A percentile compares a stretch with the other conserved stretches of the same genome.
Conservation (phyloP, 37 sponge, comb jelly and placozoan species). For the Theonella swinhoei region DNA sequence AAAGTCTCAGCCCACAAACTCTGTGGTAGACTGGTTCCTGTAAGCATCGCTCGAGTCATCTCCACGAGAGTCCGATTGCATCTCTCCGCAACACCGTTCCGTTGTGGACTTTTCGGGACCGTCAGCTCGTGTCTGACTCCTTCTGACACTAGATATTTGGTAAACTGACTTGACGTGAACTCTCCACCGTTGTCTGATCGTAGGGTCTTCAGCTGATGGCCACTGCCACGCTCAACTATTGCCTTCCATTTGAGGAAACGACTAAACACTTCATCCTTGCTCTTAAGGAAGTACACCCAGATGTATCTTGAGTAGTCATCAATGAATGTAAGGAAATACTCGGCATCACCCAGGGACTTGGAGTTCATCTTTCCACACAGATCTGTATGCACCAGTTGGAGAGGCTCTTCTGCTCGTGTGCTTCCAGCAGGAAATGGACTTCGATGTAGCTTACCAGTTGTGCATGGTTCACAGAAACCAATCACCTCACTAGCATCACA, state of each 20-base stretch:
- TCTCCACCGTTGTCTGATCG: slow-evolving; percentile 61
- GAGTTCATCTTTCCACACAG: too few relatives aligned
- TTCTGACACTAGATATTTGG: slow-evolving; percentile 12
- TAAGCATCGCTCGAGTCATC: slow-evolving; percentile 32
- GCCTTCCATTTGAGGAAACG: background rate
- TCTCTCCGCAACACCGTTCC: background rate
- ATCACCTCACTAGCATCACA: too few relatives aligned
- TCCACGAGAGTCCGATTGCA: slow-evolving; percentile 47
- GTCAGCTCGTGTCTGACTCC: slow-evolving; percentile 43
- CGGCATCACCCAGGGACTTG: too few relatives aligned
- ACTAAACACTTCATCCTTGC: slow-evolving; percentile 7
- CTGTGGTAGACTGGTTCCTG: slow-evolving; percentile 32
- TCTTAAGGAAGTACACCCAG: slow-evolving; percentile 14
- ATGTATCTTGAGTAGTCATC: background rate
- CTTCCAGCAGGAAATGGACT: too few relatives aligned
- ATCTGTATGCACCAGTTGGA: too few relatives aligned
- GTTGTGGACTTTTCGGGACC: slow-evolving; percentile 19
- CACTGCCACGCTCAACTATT: background rate
- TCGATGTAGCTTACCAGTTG: too few relatives aligned
- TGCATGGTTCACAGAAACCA: too few relatives aligned
- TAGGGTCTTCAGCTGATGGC: slow-evolving; percentile 9
- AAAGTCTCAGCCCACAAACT: slow-evolving; percentile 45
- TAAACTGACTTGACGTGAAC: slow-evolving; percentile 47
- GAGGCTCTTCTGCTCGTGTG: too few relatives aligned
- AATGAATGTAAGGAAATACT: background rate